These are phyloP conservation scores for Hesperophylax magnus DNA, from an alignment of 1,140 invertebrate species.

Conservation along the genomic window DNA sequence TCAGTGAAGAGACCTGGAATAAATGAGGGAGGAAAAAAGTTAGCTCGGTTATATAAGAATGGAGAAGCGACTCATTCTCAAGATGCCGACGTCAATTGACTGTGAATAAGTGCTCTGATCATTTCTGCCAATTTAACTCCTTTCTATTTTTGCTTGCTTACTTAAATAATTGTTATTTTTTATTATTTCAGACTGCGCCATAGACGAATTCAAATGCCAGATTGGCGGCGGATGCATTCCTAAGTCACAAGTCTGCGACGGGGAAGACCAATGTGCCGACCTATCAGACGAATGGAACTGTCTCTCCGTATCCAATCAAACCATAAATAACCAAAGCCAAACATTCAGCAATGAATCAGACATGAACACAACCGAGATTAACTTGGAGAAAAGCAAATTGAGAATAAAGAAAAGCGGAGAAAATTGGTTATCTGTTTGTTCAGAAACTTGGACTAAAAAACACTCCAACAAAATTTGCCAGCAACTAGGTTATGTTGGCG, in stretches of 20 bases:
- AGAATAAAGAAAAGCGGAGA: conserved; percentile 50
- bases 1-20: too few relatives aligned
- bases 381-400: conserved; percentile 13
- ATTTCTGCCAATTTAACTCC: too few relatives aligned
- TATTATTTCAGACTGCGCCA: conserved; percentile 65
- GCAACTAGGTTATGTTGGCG: conserved; percentile 69
- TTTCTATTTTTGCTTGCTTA: too few relatives aligned
- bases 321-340: conserved; percentile 46
- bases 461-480: conserved; percentile 72
- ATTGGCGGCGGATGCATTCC: conserved; percentile 75
- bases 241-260: conserved; percentile 72
- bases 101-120: too few relatives aligned
- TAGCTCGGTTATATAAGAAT: too few relatives aligned
- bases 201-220: conserved; percentile 73
- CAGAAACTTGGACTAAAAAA: conserved; percentile 70
- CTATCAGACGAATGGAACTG: conserved; percentile 78
- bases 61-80: too few relatives aligned
- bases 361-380: conserved; percentile 26
- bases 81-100: too few relatives aligned
- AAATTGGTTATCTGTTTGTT: conserved; percentile 69
- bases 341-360: conserved; percentile 23
- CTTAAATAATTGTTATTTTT: neutral
- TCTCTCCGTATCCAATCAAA: conserved; percentile 56
- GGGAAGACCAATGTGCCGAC: conserved; percentile 75
- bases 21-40: too few relatives aligned